Percentiles rank a stretch among this genome's conserved stretches.
Evolutionary conservation across 2,888 invertebrate species (phyloP).

Genomic region (Baccha elongata): DNA sequence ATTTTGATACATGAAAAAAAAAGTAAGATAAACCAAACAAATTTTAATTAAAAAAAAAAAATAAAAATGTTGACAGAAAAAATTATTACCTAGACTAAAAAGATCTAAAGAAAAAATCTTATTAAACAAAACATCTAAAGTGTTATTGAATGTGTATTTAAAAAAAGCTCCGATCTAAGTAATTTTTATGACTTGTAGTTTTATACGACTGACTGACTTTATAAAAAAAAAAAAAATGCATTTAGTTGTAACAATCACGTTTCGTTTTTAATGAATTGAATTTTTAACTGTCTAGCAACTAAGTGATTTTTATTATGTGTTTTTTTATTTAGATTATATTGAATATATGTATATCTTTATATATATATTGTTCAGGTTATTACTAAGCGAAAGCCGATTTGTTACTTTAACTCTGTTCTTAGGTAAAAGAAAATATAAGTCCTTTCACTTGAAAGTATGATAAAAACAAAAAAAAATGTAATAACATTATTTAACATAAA

Average conservation of each 20-base stretch:
- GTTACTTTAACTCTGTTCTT: slow-evolving; percentile 65
- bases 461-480: slow-evolving; percentile 11
- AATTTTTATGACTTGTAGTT: slow-evolving; percentile 57
- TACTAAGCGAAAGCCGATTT: slow-evolving; percentile 60
- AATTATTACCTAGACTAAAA: slow-evolving; percentile 62
- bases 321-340: slow-evolving; percentile 47
- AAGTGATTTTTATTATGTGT: slow-evolving; percentile 53
- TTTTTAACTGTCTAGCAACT: slow-evolving; percentile 59
- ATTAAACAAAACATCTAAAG: slow-evolving; percentile 47
- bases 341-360: slow-evolving; percentile 42
- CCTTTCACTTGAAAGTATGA: slow-evolving; percentile 51
- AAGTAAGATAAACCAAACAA: slow-evolving; percentile 69
- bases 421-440: slow-evolving; percentile 43
- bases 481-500: slow-evolving; percentile 42
- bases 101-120: slow-evolving; percentile 59
- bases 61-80: slow-evolving; percentile 57
- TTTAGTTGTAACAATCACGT: slow-evolving; percentile 71
- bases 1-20: slow-evolving; percentile 70
- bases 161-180: slow-evolving; percentile 47
- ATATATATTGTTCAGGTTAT: slow-evolving; percentile 53
- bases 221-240: slow-evolving; percentile 48
- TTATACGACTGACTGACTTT: slow-evolving; percentile 72
- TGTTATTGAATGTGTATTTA: slow-evolving; percentile 57
- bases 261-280: slow-evolving; percentile 64
- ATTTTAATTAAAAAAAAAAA: slow-evolving; percentile 55